Conservation (phyloP, 2,888 invertebrate species). For the Chalcosyrphus nemorum region DNA sequence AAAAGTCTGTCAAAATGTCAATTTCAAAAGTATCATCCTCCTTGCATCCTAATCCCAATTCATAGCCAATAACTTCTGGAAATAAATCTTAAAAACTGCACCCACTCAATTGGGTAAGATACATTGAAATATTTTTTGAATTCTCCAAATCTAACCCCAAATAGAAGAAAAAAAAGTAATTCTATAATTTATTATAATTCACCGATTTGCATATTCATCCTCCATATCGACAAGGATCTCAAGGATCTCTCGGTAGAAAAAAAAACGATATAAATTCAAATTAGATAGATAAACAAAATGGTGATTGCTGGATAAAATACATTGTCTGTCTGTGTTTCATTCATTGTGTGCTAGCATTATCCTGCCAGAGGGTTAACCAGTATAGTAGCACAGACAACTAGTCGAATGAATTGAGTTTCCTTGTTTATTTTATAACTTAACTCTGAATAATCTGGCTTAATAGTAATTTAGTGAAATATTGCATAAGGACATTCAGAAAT, state of each 20-base stretch:
- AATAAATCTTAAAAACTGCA: not conserved
- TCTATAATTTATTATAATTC: not conserved
- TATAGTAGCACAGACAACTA: not conserved
- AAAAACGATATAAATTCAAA: slow-evolving; percentile 20
- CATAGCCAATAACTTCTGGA: not conserved
- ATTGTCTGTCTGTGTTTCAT: not conserved
- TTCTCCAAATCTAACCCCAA: not conserved
- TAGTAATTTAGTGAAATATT: slow-evolving; percentile 26
- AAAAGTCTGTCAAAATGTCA: not conserved
- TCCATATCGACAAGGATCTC: not conserved
- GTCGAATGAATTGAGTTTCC: not conserved
- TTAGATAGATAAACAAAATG: slow-evolving; percentile 24
- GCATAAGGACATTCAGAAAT: slow-evolving; percentile 2
- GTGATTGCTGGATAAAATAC: slow-evolving; percentile 22
- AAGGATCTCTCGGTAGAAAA: not conserved
- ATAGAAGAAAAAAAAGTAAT: not conserved
- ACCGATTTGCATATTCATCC: not conserved
- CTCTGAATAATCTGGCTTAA: not conserved
- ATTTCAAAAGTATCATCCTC: not conserved
- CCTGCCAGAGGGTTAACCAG: slow-evolving; percentile 3
- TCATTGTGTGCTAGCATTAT: not conserved
- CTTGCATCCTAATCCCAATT: not conserved
- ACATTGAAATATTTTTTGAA: not conserved
- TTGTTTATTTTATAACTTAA: slow-evolving; percentile 5
- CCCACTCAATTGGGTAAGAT: not conserved